A percentile compares a stretch with the other conserved stretches of the same genome.
These are phyloP conservation scores for Ataeniobius toweri DNA, from an alignment of 2,797 vertebrate species.

Conservation along the genomic window DNA sequence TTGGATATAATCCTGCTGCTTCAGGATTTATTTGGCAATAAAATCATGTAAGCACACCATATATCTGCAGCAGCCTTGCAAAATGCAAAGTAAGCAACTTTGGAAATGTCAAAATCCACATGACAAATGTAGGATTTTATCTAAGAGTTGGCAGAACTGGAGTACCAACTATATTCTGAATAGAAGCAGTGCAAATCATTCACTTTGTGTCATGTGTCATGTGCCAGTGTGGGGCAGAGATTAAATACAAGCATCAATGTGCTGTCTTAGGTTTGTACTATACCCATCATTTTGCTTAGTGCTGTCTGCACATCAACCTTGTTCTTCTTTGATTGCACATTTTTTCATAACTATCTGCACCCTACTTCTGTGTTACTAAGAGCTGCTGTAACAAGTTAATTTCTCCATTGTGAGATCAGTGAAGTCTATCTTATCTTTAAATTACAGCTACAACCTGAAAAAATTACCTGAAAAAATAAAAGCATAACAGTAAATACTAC, in stretches of 20 bases:
- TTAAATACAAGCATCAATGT: not conserved
- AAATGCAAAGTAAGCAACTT: conserved; percentile 60
- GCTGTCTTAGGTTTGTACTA: not conserved
- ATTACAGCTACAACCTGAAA: too few relatives aligned
- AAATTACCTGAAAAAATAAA: too few relatives aligned
- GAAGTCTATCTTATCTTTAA: too few relatives aligned
- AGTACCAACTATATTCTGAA: conserved; percentile 11
- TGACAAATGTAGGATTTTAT: conserved; percentile 25
- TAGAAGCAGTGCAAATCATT: conserved; percentile 4
- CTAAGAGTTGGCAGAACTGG: conserved; percentile 14
- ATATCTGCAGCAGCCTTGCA: conserved; percentile 40
- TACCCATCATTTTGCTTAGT: not conserved
- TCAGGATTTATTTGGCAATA: conserved; percentile 67
- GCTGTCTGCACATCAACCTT: too few relatives aligned
- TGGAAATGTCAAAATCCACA: conserved; percentile 44
- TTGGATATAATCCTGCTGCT: conserved; percentile 56
- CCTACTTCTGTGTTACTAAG: too few relatives aligned
- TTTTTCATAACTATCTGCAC: too few relatives aligned
- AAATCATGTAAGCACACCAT: conserved; percentile 60
- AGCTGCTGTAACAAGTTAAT: too few relatives aligned
- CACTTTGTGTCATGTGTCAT: not conserved
- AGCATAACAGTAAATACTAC: too few relatives aligned
- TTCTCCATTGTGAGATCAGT: too few relatives aligned
- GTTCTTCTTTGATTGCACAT: too few relatives aligned
- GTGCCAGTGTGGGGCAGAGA: not conserved